phyloP scores from a whole-genome alignment of 2,113 vertebrate species.

The Sinosuthora webbiana region DNA sequence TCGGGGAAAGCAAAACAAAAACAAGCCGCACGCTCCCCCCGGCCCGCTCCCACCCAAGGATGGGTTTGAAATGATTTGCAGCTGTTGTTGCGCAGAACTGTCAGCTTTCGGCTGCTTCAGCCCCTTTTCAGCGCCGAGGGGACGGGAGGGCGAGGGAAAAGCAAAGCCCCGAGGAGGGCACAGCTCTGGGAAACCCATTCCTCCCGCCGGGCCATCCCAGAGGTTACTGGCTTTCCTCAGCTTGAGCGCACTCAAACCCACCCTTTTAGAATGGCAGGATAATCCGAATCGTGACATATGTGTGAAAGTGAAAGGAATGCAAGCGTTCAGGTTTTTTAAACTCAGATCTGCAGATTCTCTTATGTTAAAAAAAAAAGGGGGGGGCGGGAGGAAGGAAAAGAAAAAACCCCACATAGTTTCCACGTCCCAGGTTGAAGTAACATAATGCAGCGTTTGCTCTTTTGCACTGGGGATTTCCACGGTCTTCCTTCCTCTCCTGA shows the following conservation, averaged over 20 bases:
- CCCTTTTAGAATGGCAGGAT: not conserved
- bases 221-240: not conserved
- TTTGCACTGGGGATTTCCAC: not conserved
- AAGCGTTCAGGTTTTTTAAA: not conserved
- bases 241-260: not conserved
- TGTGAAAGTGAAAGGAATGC: conserved; percentile 37
- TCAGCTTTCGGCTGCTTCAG: not conserved
- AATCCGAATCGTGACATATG: not conserved
- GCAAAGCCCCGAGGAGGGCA: not conserved
- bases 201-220: not conserved
- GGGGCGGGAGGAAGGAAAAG: not conserved
- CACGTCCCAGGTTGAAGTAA: not conserved
- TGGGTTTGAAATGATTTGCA: not conserved
- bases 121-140: not conserved
- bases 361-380: not conserved
- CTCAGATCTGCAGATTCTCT: not conserved
- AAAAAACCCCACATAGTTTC: not conserved
- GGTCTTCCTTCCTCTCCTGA: not conserved
- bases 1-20: not conserved
- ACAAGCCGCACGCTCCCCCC: not conserved
- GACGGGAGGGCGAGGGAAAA: not conserved
- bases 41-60: not conserved
- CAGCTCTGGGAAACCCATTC: not conserved
- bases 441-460: not conserved
- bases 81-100: not conserved